Evolutionary conservation across 53 echinoderm and acorn worm genomes (phyloP).

Genomic region (Astropecten irregularis): DNA sequence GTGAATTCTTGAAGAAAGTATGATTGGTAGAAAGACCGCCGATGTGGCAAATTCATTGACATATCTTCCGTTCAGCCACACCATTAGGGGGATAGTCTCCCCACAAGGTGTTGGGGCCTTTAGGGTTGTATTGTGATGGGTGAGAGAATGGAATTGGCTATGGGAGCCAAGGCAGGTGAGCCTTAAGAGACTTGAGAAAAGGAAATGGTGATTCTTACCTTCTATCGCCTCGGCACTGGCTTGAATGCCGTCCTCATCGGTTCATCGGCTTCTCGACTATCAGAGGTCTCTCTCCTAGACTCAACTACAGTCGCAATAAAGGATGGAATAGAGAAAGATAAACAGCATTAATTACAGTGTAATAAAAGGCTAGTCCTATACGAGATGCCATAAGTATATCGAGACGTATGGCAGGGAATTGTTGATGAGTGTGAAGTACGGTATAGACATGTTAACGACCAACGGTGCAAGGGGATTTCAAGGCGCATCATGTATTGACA

Average conservation of each 20-base stretch:
- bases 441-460: too few relatives aligned
- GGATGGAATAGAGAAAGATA: background rate
- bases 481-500: too few relatives aligned
- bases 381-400: too few relatives aligned
- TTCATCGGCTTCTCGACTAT: conserved; percentile 50
- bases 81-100: background rate
- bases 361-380: too few relatives aligned
- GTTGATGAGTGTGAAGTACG: too few relatives aligned
- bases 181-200: background rate
- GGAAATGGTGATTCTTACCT: background rate
- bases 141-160: background rate
- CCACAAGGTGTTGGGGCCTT: too few relatives aligned
- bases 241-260: conserved; percentile 80
- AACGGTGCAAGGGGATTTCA: too few relatives aligned
- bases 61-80: background rate
- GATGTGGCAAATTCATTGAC: too few relatives aligned
- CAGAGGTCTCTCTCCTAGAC: conserved; percentile 34
- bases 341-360: background rate
- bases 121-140: background rate
- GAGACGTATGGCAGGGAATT: too few relatives aligned
- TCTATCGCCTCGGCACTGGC: conserved; percentile 77
- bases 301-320: conserved; percentile 5
- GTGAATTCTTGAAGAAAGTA: too few relatives aligned
- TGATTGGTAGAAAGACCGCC: too few relatives aligned
- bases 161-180: background rate